phyloP scores from a whole-genome alignment of 2,113 vertebrate genomes.

The Tupaia tana region DNA sequence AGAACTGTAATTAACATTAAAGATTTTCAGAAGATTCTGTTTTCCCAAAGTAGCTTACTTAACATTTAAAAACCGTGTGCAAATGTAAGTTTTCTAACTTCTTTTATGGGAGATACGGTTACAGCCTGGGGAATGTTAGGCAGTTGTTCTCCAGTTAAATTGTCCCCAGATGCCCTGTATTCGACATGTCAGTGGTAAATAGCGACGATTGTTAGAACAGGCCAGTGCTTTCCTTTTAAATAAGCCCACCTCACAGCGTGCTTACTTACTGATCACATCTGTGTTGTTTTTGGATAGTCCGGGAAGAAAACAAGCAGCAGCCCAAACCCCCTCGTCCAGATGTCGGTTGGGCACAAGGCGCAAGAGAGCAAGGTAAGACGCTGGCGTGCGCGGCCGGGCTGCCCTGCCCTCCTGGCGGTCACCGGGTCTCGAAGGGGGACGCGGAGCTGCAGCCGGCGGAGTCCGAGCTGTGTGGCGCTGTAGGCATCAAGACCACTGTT shows the following conservation, averaged over 20 bases:
- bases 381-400: not conserved
- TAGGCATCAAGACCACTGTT: fast-evolving
- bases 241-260: not conserved
- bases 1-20: conserved; percentile 67
- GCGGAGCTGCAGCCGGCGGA: not conserved
- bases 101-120: conserved; percentile 15
- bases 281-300: conserved; percentile 88
- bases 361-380: conserved; percentile 94
- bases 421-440: not conserved
- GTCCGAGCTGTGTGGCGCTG: not conserved
- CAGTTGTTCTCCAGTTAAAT: not conserved
- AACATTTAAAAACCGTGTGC: conserved; percentile 17
- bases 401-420: not conserved
- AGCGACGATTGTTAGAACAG: not conserved
- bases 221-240: not conserved
- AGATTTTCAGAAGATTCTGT: conserved; percentile 58
- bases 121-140: not conserved
- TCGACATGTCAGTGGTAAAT: conserved; percentile 3
- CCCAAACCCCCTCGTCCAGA: conserved; percentile 94
- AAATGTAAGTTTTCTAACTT: not conserved
- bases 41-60: conserved; percentile 57
- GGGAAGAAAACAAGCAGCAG: conserved; percentile 96
- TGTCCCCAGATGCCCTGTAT: not conserved
- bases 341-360: conserved; percentile 93
- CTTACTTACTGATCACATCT: conserved; percentile 31